Evolutionary conservation across 1,140 invertebrate genomes (phyloP), one percentile per base, ranked within the genome.

Genomic region (Drosophila athabasca): DNA sequence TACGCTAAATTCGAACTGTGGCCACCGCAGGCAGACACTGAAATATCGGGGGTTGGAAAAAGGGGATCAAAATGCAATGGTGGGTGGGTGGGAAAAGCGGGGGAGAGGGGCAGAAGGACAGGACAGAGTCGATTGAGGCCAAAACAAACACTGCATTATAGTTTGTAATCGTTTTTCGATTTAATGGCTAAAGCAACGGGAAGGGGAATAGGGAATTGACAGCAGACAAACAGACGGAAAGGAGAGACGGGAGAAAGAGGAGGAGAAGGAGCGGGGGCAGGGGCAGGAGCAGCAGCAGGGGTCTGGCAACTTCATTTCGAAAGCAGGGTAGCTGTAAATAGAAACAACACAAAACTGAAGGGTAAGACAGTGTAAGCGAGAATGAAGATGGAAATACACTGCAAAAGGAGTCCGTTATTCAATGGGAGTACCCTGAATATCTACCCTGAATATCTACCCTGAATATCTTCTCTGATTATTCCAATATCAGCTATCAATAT

Each of bases 141-240:
- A 64, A 82, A 66, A 81, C 79, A 88, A 77, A 88, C 62, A 77
- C 67, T 73, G 76, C 65, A 88, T 88, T 88, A 88, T 88, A 79
- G 83, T 88, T 88, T 88, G 83, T 88, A 88, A 88, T 88, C 83
- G 84, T 79, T 88, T 88, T 88, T 88, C 83, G 83, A 88, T 88
- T 79, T 88, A 88, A 88, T 88, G 88, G 82, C 43, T 61, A 57
- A 15, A 68, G 50, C 55, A 44, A 50, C 13, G 7, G 35, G 44
- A 68, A 29, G 13, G 43, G 31, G 50, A 54, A 68, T 49, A 39
- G 66, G 66, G 50, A 69, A 55, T 69, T 55, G 31, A 58, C 64
- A 50, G 46, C 26, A 57, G 66, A 69, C 66, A 69, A 53, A 26
- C 0, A 4, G 2, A 31, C 3, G 29, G 29, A 8, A 31, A 9